phyloP scores from a whole-genome alignment of 2,113 vertebrate genomes.

The Hymenochirus boettgeri region DNA sequence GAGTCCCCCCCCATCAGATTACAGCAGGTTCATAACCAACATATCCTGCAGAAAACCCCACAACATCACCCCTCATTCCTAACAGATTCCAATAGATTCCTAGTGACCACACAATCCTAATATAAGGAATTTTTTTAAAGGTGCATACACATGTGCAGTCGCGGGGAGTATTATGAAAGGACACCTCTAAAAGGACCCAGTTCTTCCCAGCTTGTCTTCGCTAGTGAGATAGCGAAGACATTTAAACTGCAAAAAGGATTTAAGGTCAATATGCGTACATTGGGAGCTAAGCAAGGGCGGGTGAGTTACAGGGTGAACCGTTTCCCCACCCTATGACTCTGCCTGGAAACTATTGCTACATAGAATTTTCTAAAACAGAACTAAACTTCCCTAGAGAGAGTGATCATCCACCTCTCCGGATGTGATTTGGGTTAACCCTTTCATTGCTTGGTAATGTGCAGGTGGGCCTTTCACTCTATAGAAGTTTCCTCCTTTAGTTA shows the following conservation, averaged over 20 bases:
- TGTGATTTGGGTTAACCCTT: constrained; percentile 21
- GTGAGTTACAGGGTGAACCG: constrained; percentile 20
- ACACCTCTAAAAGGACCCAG: too few species aligned
- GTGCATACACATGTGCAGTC: too few species aligned
- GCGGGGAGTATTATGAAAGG: too few species aligned
- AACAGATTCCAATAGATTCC: too few species aligned
- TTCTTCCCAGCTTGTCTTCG: too few species aligned
- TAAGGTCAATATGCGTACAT: constrained; percentile 30
- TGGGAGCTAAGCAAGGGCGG: constrained; percentile 24
- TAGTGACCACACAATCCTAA: too few species aligned
- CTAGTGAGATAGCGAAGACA: too few species aligned
- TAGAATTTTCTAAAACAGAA: constrained; percentile 33
- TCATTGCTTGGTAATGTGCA: neutral
- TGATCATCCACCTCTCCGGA: constrained; percentile 6
- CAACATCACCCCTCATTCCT: too few species aligned
- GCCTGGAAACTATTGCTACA: constrained; percentile 39
- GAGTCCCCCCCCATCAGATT: too few species aligned
- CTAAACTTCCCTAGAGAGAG: constrained; percentile 37
- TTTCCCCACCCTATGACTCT: constrained; percentile 42
- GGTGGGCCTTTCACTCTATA: neutral
- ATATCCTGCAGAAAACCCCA: too few species aligned
- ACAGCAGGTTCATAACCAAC: too few species aligned
- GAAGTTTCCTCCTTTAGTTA: neutral
- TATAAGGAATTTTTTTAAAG: too few species aligned
- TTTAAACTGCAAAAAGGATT: neutral